These are phyloP conservation scores for Agrilus biguttatus DNA, from an alignment of 2,888 invertebrate genomes.

Conservation along the genomic window DNA sequence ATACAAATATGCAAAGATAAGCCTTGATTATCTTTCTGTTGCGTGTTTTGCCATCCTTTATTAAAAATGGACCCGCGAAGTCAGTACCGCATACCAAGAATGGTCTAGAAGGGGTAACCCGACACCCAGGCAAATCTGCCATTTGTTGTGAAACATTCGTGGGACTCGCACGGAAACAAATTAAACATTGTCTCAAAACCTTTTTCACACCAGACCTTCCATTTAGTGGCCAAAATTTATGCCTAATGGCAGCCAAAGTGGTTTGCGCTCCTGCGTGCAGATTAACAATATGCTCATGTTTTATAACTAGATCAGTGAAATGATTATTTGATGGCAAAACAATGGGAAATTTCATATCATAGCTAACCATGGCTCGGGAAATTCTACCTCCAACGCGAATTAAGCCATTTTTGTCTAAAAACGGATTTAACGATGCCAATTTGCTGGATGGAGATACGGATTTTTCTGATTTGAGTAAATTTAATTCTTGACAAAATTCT, in stretches of 20 bases:
- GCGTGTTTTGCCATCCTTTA: slow-evolving; percentile 2
- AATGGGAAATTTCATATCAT: slow-evolving; percentile 2
- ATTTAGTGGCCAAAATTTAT: slow-evolving; percentile 2
- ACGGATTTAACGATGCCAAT: neutral
- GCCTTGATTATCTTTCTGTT: slow-evolving; percentile 1
- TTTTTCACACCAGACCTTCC: neutral
- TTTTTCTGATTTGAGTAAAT: too few relatives aligned
- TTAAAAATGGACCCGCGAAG: slow-evolving; percentile 2
- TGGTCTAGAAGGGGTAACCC: neutral
- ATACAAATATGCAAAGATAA: too few relatives aligned
- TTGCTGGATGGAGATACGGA: too few relatives aligned
- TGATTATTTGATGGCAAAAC: neutral
- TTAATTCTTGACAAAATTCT: too few relatives aligned
- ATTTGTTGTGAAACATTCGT: neutral
- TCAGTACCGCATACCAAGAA: slow-evolving; percentile 1
- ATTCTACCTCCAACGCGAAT: too few relatives aligned
- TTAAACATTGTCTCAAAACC: slow-evolving; percentile 3
- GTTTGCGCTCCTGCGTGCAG: slow-evolving; percentile 2
- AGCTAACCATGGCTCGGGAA: neutral
- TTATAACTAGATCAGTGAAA: too few relatives aligned
- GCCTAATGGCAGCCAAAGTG: neutral
- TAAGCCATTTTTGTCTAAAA: slow-evolving; percentile 1
- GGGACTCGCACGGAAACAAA: slow-evolving; percentile 2
- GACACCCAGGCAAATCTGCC: slow-evolving; percentile 1
- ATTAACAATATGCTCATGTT: neutral